Conservation (phyloP, 1,140 invertebrate species). For the Rhopalosiphum padi region DNA sequence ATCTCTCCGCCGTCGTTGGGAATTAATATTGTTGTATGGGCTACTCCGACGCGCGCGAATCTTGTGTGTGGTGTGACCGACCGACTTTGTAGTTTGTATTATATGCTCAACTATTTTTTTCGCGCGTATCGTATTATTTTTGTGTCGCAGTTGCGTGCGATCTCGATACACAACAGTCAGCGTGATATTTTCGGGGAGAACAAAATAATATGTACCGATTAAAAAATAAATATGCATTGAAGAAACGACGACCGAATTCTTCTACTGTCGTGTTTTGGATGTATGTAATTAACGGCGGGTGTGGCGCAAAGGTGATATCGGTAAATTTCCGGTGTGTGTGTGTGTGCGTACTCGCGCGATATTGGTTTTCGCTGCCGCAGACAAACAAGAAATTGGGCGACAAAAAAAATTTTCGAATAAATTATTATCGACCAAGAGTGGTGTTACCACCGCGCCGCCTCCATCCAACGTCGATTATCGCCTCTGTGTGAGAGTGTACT, state of each 20-base stretch:
- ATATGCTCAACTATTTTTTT: neutral
- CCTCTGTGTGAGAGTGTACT: neutral
- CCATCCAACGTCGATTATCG: neutral
- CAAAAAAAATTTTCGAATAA: conserved; percentile 23
- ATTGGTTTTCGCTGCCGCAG: neutral
- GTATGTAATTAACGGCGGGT: neutral
- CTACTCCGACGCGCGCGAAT: neutral
- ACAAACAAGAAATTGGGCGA: neutral
- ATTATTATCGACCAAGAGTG: conserved; percentile 14
- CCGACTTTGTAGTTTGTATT: neutral
- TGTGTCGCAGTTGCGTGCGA: neutral
- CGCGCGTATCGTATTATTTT: neutral
- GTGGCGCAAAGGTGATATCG: neutral
- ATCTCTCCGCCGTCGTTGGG: neutral
- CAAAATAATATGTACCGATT: neutral
- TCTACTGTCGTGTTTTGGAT: neutral
- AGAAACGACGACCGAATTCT: neutral
- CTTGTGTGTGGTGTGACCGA: neutral
- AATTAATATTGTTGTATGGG: conserved; percentile 32
- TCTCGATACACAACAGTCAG: neutral
- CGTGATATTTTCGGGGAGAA: neutral
- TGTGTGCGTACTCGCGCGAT: neutral
- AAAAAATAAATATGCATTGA: neutral
- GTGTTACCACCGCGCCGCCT: neutral
- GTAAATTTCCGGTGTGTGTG: neutral